A percentile compares a stretch with the other conserved stretches of the same genome.
Conservation (phyloP, 2,113 vertebrate genomes). For the Gallinago media region DNA sequence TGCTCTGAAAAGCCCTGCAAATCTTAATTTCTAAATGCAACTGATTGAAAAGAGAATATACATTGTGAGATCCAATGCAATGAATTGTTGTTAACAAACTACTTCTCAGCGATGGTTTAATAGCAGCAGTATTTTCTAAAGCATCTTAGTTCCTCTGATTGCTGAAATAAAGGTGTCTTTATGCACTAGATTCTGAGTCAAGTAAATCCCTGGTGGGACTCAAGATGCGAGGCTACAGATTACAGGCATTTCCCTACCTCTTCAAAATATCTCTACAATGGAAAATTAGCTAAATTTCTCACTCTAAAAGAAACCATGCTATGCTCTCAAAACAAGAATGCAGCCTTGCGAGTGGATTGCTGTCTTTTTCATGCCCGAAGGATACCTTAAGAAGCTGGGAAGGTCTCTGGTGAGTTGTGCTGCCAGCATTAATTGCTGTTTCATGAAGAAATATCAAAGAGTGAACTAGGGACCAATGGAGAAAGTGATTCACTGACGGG, state of each 20-base stretch:
- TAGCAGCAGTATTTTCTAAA: not conserved
- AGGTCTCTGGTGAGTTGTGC: not conserved
- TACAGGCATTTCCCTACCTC: not conserved
- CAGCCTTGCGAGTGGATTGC: not conserved
- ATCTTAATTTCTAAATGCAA: not conserved
- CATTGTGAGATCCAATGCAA: not conserved
- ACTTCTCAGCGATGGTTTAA: not conserved
- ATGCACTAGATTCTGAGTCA: not conserved
- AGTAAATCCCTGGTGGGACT: not conserved
- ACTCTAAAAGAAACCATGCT: not conserved
- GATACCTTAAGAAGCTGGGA: not conserved
- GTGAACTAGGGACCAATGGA: not conserved
- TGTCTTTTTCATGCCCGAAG: not conserved
- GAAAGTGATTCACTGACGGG: not conserved
- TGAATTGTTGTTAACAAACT: not conserved
- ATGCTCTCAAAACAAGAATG: not conserved
- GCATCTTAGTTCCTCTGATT: not conserved
- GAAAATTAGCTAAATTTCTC: not conserved
- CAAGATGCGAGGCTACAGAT: not conserved
- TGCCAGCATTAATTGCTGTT: not conserved
- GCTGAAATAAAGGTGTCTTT: not conserved
- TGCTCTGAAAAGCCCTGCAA: not conserved
- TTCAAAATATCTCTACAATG: not conserved
- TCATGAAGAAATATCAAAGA: slow-evolving; percentile 15
- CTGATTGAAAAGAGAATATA: not conserved